Conservation (phyloP, 2,888 invertebrate species). For the Cryptocephalus primarius region DNA sequence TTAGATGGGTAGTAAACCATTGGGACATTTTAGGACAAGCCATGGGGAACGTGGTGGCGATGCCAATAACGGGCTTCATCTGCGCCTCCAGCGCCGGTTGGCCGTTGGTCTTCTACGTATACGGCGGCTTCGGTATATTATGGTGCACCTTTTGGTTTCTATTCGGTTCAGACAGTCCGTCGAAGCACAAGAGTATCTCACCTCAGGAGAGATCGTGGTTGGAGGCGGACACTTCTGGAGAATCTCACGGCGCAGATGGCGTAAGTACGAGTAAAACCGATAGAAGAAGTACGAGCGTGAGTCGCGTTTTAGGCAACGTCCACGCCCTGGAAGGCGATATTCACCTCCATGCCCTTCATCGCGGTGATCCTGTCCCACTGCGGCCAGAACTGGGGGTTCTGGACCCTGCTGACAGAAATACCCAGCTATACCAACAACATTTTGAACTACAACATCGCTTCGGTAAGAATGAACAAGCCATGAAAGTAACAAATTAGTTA, state of each 20-base stretch:
- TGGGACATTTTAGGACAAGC: neutral
- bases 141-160: slow-evolving; percentile 51
- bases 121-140: slow-evolving; percentile 49
- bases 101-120: slow-evolving; percentile 67
- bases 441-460: slow-evolving; percentile 58
- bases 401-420: slow-evolving; percentile 73
- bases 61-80: slow-evolving; percentile 53
- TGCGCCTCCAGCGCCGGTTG: slow-evolving; percentile 51
- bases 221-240: neutral
- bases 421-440: slow-evolving; percentile 70
- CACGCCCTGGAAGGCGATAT: slow-evolving; percentile 66
- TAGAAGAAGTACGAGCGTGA: neutral
- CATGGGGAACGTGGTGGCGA: slow-evolving; percentile 59
- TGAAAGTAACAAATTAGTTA: neutral
- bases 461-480: slow-evolving; percentile 35
- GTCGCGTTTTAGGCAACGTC: slow-evolving; percentile 14
- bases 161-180: slow-evolving; percentile 56
- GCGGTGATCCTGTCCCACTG: slow-evolving; percentile 60
- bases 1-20: too few species aligned
- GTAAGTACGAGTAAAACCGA: neutral
- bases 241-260: neutral
- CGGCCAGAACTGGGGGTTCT: slow-evolving; percentile 72
- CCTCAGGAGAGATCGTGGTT: slow-evolving; percentile 41
- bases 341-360: slow-evolving; percentile 65
- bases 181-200: slow-evolving; percentile 47